phyloP scores from a whole-genome alignment of 2,113 vertebrate genomes.

The Naja naja region DNA sequence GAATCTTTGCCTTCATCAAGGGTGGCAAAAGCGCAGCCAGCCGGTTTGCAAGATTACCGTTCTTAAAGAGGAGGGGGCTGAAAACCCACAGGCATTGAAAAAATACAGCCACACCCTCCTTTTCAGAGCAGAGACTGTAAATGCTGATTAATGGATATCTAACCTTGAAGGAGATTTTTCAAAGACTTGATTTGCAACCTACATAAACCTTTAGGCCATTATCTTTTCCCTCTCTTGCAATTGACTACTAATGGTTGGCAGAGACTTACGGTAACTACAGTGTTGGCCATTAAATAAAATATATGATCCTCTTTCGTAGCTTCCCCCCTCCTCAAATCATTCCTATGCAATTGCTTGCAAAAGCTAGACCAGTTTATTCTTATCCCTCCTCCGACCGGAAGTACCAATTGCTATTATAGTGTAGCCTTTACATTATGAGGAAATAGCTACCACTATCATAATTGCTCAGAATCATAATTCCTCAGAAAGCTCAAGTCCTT shows the following conservation, averaged over 20 bases:
- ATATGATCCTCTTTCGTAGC: not conserved
- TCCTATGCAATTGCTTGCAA: not conserved
- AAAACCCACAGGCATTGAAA: not conserved
- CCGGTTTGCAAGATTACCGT: constrained; percentile 35
- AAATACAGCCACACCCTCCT: not conserved
- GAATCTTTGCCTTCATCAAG: constrained; percentile 46
- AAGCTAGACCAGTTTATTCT: not conserved
- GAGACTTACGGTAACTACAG: not conserved
- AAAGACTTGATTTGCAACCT: not conserved
- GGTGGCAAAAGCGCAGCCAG: constrained; percentile 41
- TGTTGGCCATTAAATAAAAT: not conserved
- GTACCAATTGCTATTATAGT: not conserved
- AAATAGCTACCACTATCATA: not conserved
- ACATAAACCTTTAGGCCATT: not conserved
- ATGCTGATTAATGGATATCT: not conserved
- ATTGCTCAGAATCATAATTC: not conserved
- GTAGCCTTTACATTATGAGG: not conserved
- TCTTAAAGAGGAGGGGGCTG: not conserved
- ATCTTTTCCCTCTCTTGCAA: not conserved
- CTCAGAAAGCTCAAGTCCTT: not conserved
- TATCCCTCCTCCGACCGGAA: not conserved
- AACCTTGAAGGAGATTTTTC: not conserved
- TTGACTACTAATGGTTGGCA: not conserved
- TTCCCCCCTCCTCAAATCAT: not conserved
- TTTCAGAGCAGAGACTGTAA: not conserved